Base-by-base conservation (phyloP, 92 coral and sea anemone species). In the Micromussa lordhowensis region DNA sequence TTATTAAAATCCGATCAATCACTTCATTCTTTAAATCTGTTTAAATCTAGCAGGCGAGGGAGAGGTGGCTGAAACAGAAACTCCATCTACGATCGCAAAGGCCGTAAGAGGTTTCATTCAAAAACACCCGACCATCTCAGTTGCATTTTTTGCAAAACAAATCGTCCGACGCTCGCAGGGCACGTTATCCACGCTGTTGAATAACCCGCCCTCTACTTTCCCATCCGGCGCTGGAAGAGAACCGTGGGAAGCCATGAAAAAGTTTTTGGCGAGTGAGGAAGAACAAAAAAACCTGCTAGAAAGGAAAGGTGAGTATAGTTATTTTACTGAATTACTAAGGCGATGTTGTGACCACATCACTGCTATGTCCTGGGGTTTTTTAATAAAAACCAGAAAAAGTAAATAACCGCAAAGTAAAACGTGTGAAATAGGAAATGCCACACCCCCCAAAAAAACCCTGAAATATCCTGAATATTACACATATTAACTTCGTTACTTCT, bases 131-230 rank as follows among this genome's bases (percentile, higher is more conserved):
- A n/a, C n/a, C n/a, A n/a, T n/a, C n/a, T n/a, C n/a, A n/a, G 90
- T 86, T 57, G 84, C 90, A 80, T 77, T 86, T 57, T 36, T 86
- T 19, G 85, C 90, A 11, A 53, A 49, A 17, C 44, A 86, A 59
- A 36, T 86, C 48, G 83, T 86, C 4, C 12, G 35, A 76, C 79
- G 90, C 36, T 86, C 90, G 32, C 90, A 86, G 66, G 90, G 90
- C 32, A 86, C 90, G 14, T n/a, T 78, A 3, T 77, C 69, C 9
- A 10, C 90, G 35, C 77, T 86, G 12, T 29, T 86, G 68, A 78
- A 86, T n/a, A 86, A 78, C n/a, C 84, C 84, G 75, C 90, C 84
- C 21, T 24, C 11, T 6, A 28, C 83, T 8, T 66, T 86, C 59
- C 90, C 78, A 78, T 24, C 58, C 21, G 78, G 90, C 66, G 69